These are phyloP conservation scores for Geopemphigus sp. DNA, from an alignment of 1,140 invertebrate genomes.

Conservation along the genomic window DNA sequence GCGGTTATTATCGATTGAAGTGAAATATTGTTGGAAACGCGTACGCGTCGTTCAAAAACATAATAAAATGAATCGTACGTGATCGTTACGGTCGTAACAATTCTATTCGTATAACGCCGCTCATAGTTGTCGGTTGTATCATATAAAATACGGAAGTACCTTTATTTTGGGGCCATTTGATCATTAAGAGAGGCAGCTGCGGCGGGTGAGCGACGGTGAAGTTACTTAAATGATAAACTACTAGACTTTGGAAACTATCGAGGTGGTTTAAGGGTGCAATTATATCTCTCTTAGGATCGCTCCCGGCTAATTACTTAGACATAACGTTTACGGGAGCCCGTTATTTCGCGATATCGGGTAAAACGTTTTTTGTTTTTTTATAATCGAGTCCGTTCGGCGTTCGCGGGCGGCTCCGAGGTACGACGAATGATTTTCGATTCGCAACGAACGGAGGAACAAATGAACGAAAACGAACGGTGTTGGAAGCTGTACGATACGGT, in stretches of 20 bases:
- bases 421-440: background rate
- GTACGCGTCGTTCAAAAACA: too few relatives aligned
- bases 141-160: background rate
- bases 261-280: background rate
- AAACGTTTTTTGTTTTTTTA: background rate
- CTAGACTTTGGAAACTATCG: background rate
- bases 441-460: background rate
- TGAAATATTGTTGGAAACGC: too few relatives aligned
- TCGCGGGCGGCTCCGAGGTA: too few relatives aligned
- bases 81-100: too few relatives aligned
- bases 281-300: background rate
- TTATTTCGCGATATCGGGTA: background rate
- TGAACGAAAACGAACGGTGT: too few relatives aligned
- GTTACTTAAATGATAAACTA: constrained; percentile 6
- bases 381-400: background rate
- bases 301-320: constrained; percentile 7
- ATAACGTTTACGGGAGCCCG: background rate
- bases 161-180: background rate
- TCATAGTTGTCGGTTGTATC: too few relatives aligned
- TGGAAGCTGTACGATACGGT: too few relatives aligned
- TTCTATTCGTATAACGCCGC: too few relatives aligned
- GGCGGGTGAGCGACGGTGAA: background rate
- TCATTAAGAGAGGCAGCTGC: too few relatives aligned
- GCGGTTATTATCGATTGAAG: too few relatives aligned
- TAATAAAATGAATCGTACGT: too few relatives aligned